Evolutionary conservation across 2,113 vertebrate species (phyloP), one percentile per base, ranked within the genome.

Genomic region (Vulpes vulpes): DNA sequence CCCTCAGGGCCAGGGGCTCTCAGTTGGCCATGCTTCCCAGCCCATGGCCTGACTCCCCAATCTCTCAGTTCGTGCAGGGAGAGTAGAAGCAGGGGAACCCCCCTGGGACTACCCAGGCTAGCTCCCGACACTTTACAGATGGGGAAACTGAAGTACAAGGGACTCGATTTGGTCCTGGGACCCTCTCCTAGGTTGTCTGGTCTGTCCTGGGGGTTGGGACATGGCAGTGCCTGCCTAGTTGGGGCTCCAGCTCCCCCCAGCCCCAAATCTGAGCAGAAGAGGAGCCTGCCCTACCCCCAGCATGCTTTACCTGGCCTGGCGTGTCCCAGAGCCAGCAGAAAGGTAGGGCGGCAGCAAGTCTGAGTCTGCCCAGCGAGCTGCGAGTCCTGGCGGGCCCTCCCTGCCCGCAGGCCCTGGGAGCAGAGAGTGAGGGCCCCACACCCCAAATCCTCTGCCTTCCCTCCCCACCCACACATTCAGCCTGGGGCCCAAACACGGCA

Each of bases 401-500:
- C 93, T 92, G 90, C 95, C 98, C 9, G 0, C 11, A 11, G 92
- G 97, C 76, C 23, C 53, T 55, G 90, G 95, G 94, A 96, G 74
- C 0, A 22, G 95, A 88, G 92, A 69, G 71, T 17, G 25, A 49
- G 49, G 5, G 32, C 35, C 91, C 92, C 90, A 78, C 98, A 92
- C 97, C 97, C 91, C 81, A 94, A 91, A 96, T 89, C 95, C 96
- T 85, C 74, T 19, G 43, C 92, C 87, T 59, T 86, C 69, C 86
- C 65, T 97, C 49, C 20, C 59, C 94, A 96, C 97, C 96, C 95
- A 97, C 90, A 1, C 91, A 12, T 82, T 67, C 73, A 60, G 96
- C 98, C 98, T 0, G 91, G 91, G 97, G 97, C 97, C 97, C 94
- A 98, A 98, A 98, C 97, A 98, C 0, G 71, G 96, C 95, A 3